These are phyloP conservation scores for Fragum sueziense DNA, from an alignment of 2,888 invertebrate species.

Conservation along the genomic window DNA sequence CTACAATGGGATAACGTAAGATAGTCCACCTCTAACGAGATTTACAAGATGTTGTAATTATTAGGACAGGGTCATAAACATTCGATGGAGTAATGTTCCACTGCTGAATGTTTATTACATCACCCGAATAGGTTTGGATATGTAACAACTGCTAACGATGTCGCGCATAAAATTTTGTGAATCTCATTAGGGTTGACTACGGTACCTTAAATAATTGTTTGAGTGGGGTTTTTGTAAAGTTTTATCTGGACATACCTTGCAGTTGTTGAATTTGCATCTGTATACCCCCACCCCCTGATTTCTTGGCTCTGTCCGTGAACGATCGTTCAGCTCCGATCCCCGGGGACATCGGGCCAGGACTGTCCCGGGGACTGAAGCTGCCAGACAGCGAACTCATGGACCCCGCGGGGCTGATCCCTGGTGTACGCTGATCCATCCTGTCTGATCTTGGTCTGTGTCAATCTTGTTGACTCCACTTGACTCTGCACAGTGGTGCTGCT, in stretches of 20 bases:
- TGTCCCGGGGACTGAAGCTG: slow-evolving; percentile 62
- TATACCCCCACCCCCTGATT: slow-evolving; percentile 61
- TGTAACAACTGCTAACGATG: too few relatives aligned
- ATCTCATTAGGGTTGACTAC: too few relatives aligned
- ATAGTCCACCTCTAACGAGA: too few relatives aligned
- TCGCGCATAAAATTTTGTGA: too few relatives aligned
- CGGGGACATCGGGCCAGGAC: slow-evolving; percentile 66
- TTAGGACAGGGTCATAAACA: too few relatives aligned
- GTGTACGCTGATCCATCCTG: slow-evolving; percentile 38
- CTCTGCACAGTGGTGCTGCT: slow-evolving; percentile 51
- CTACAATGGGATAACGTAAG: too few relatives aligned
- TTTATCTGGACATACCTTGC: slow-evolving; percentile 68
- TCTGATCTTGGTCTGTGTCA: neutral
- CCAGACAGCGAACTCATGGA: slow-evolving; percentile 67
- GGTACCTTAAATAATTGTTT: too few relatives aligned
- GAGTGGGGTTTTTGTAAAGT: too few relatives aligned
- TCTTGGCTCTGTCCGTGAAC: slow-evolving; percentile 43
- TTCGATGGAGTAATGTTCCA: too few relatives aligned
- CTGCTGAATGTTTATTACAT: too few relatives aligned
- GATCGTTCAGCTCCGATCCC: slow-evolving; percentile 34
- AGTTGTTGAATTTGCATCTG: slow-evolving; percentile 70
- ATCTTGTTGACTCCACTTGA: slow-evolving; percentile 32
- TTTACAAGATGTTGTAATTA: too few relatives aligned
- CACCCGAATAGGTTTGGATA: too few relatives aligned
- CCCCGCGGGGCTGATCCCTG: slow-evolving; percentile 61